A percentile compares a stretch with the other conserved stretches of the same genome.
These are phyloP conservation scores for Pipistrellus kuhlii DNA, from an alignment of 2,797 vertebrate genomes.

Conservation along the genomic window DNA sequence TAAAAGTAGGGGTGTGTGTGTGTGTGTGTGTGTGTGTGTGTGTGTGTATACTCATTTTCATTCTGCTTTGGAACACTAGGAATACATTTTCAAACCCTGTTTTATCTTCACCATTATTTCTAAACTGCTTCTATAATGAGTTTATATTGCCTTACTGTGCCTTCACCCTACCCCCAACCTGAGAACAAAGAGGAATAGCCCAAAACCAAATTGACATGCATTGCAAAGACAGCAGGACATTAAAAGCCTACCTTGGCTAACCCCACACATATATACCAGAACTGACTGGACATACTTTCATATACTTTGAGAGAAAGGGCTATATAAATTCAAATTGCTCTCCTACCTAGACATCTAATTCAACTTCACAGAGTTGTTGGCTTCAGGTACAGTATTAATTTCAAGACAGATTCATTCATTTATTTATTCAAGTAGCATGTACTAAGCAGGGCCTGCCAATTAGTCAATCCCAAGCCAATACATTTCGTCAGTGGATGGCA, in stretches of 20 bases:
- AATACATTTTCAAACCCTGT: conserved; percentile 8
- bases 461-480: neutral
- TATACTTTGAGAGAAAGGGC: conserved; percentile 16
- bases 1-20: neutral
- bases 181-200: conserved; percentile 64
- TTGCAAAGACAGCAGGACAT: conserved; percentile 62
- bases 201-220: conserved; percentile 54
- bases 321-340: conserved; percentile 65
- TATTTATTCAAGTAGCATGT: conserved; percentile 41
- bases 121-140: conserved; percentile 54
- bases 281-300: conserved; percentile 12
- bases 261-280: conserved; percentile 12
- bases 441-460: neutral
- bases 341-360: conserved; percentile 55
- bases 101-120: conserved; percentile 60
- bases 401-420: neutral
- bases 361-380: conserved; percentile 44
- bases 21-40: no score
- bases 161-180: conserved; percentile 13
- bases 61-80: conserved; percentile 43
- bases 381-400: conserved; percentile 33
- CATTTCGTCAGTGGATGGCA: neutral
- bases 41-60: conserved; percentile 2
- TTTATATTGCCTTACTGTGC: conserved; percentile 3
- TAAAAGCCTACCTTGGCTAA: conserved; percentile 59